Evolutionary conservation across 2,797 vertebrate species (phyloP), one percentile per base, ranked within the genome.

Genomic region (Urophycis tenuis): DNA sequence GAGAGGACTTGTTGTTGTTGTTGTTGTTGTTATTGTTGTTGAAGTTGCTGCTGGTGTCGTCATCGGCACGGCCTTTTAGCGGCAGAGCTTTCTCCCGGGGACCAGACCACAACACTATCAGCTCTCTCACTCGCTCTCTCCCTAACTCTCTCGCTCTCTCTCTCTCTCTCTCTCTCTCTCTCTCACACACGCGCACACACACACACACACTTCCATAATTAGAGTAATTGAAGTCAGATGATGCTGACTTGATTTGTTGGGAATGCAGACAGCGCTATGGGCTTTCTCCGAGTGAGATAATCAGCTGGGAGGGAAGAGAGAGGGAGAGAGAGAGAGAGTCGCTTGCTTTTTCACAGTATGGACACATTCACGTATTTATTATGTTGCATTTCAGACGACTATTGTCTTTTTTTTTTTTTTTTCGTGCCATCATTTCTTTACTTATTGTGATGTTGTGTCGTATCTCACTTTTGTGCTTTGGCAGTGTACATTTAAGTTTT

Each of bases 201-300:
- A 53, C 87, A 81, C 75, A 82, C 77, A 76, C 81, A 80, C 89
- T 15, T 75, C 89, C 93, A 86, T 93, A 93, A 94, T 93, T 94
- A 93, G 87, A 92, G 85, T 90, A 94, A 94, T 90, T 92, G 87
- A 87, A 91, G 87, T 92, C 90, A 91, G 89, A 88, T 91, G 91
- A 93, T 90, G 91, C 73, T 76, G 80, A 84, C 89, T 92, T 93
- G 92, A 94, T 94, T 94, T 92, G 89, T 91, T 74, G 92, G 90
- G 89, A 91, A 92, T 92, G 90, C 87, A 92, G 91, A 90, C 81
- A 80, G 88, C 88, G 88, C 84, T 86, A 85, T 19, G 80, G 85
- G 82, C 72, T 85, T 90, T 93, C 45, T 91, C 87, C 84, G 77
- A 91, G 91, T 77, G 77, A 77, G 88, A 84, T 86, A 87, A 87